Base-by-base conservation (phyloP, 1,140 invertebrate genomes). In the Cydia amplana region DNA sequence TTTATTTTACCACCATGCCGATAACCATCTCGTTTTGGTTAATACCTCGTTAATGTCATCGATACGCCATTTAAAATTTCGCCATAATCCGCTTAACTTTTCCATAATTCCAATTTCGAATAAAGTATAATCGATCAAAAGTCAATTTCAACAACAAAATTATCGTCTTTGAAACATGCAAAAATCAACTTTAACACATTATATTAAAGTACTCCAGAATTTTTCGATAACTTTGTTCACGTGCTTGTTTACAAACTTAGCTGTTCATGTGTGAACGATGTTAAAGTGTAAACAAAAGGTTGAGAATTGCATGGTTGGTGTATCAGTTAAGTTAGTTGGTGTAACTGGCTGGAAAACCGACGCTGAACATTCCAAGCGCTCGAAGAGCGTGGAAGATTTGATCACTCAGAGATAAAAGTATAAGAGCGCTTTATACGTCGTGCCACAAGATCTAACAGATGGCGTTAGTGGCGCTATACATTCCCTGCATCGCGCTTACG, bases 71-170 rank as follows among this genome's bases (percentile, higher is more conserved):
- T 60, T 60, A 0, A 60, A 60, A 60, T 60, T 60, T 23, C 20
- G 16, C 16, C 46, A 60, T 60, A 23, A 18, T 43, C 28, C 65
- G 28, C 16, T 67, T 70, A 70, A 70, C 25, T 36, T 70, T 43
- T 70, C 32, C 65, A 70, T 70, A 70, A 70, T 43, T 70, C 18
- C 65, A 70, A 40, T 70, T 70, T 70, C 65, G 65, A 36, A 40
- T 67, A 67, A 70, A 70, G 65, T 18, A 43, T 40, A 70, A 70
- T 70, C 65, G 65, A 70, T 70, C 65, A 70, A 70, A 36, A 32
- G 65, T 70, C 65, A 70, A 70, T 43, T 70, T 9, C 55, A 9
- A 6, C 7, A 55, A 2, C 55, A 60, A 60, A 23, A 23, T 60
- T 60, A 60, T 12, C 55, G 23, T 60, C 20, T 1, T 10, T 4